Conservation (phyloP, 2,888 invertebrate genomes). For the Lasioglossum lativentre region DNA sequence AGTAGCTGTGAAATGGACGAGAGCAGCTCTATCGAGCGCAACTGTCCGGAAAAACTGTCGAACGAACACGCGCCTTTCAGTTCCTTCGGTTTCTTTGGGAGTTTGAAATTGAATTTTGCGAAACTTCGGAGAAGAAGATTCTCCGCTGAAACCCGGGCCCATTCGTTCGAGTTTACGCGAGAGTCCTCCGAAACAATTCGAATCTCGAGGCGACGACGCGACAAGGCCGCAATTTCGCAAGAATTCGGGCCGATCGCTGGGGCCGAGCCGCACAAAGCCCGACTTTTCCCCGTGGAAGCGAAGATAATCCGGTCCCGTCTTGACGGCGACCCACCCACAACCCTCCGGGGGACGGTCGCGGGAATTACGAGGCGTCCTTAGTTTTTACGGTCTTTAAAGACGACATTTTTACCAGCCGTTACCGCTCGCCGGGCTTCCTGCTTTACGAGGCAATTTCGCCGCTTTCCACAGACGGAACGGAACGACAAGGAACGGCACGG, state of each 20-base stretch:
- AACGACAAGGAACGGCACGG: background rate
- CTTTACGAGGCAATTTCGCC: conserved; percentile 55
- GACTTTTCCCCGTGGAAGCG: conserved; percentile 2
- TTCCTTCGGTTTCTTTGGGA: background rate
- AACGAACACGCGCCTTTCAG: too few species aligned
- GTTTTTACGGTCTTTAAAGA: conserved; percentile 58
- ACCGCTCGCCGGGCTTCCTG: conserved; percentile 26
- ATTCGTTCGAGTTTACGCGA: background rate
- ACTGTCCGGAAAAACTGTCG: too few species aligned
- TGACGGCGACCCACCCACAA: background rate
- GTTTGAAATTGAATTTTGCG: background rate
- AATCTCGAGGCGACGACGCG: background rate
- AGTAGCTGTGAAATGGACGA: background rate
- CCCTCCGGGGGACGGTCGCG: background rate
- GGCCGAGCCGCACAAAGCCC: background rate
- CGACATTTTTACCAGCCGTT: conserved; percentile 55
- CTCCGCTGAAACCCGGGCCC: background rate
- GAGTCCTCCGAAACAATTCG: background rate
- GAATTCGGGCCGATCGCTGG: background rate
- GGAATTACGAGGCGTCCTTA: conserved; percentile 52
- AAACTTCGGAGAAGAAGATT: background rate
- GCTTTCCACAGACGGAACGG: conserved; percentile 7
- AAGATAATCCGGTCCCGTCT: background rate
- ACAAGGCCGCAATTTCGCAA: background rate
- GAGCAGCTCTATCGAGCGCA: too few species aligned